A percentile compares a stretch with the other conserved stretches of the same genome.
phyloP scores from a whole-genome alignment of 2,797 vertebrate genomes.

The Tragopan temminckii region DNA sequence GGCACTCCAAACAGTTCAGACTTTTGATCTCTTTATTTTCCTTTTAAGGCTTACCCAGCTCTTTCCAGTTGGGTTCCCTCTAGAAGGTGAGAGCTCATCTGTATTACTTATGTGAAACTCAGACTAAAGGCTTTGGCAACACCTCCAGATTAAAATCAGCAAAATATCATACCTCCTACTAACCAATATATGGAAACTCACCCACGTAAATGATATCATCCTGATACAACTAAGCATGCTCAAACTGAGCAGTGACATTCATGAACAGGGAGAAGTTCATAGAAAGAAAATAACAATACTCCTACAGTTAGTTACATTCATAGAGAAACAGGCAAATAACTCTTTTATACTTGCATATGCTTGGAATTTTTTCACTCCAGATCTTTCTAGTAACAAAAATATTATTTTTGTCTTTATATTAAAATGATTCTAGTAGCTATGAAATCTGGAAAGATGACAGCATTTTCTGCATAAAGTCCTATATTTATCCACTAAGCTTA shows the following conservation, averaged over 20 bases:
- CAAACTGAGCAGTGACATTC: slow-evolving; percentile 44
- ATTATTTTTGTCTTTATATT: slow-evolving; percentile 24
- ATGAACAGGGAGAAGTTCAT: slow-evolving; percentile 4
- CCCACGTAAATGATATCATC: slow-evolving; percentile 57
- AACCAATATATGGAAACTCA: slow-evolving; percentile 70
- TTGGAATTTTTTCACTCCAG: not conserved
- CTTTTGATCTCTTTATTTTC: not conserved
- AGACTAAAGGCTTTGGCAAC: slow-evolving; percentile 61
- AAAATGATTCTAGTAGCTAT: slow-evolving; percentile 5
- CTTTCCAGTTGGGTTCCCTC: slow-evolving; percentile 8
- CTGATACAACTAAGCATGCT: slow-evolving; percentile 55
- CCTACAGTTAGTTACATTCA: slow-evolving; percentile 30
- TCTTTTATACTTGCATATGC: not conserved
- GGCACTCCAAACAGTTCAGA: not conserved
- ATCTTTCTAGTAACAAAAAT: not conserved
- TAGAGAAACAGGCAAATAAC: slow-evolving; percentile 9
- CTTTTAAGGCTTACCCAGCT: not conserved
- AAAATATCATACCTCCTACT: slow-evolving; percentile 73
- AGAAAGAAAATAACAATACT: slow-evolving; percentile 53
- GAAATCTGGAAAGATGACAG: slow-evolving; percentile 53
- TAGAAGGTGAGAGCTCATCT: slow-evolving; percentile 44
- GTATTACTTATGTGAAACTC: slow-evolving; percentile 37
- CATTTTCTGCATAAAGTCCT: slow-evolving; percentile 56
- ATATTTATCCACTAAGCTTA: slow-evolving; percentile 58
- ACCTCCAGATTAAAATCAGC: slow-evolving; percentile 61